A percentile compares a stretch with the other conserved stretches of the same genome.
Evolutionary conservation across 2,797 vertebrate genomes (phyloP).

Genomic region (Alosa sapidissima): DNA sequence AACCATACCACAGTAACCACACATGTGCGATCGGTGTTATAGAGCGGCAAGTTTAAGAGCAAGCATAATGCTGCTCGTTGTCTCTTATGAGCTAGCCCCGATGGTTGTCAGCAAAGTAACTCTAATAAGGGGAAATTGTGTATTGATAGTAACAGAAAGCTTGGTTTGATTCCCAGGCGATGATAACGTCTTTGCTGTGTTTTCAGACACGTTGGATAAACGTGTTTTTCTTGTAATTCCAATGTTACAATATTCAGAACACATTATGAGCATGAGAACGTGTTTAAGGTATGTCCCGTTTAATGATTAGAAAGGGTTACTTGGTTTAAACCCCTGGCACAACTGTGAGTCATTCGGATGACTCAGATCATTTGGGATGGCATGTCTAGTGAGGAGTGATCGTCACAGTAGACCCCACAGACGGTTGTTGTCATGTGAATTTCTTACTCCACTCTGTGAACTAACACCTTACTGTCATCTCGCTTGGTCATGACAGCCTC

Average conservation of each 20-base stretch:
- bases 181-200: background rate
- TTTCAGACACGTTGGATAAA: background rate
- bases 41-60: background rate
- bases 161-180: background rate
- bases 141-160: background rate
- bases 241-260: too few relatives aligned
- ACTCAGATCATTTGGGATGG: background rate
- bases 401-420: background rate
- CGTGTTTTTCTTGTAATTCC: too few relatives aligned
- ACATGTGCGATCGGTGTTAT: background rate
- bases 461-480: background rate
- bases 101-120: background rate
- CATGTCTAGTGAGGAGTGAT: background rate
- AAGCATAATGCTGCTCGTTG: background rate
- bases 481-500: background rate
- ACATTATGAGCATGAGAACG: background rate
- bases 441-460: background rate
- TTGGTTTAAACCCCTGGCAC: background rate
- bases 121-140: background rate
- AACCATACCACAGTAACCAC: background rate
- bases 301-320: background rate
- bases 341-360: background rate
- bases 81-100: background rate
- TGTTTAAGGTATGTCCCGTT: background rate
- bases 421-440: background rate